phyloP scores from a whole-genome alignment of 2,888 invertebrate species.

The Sarcophaga rosellei region DNA sequence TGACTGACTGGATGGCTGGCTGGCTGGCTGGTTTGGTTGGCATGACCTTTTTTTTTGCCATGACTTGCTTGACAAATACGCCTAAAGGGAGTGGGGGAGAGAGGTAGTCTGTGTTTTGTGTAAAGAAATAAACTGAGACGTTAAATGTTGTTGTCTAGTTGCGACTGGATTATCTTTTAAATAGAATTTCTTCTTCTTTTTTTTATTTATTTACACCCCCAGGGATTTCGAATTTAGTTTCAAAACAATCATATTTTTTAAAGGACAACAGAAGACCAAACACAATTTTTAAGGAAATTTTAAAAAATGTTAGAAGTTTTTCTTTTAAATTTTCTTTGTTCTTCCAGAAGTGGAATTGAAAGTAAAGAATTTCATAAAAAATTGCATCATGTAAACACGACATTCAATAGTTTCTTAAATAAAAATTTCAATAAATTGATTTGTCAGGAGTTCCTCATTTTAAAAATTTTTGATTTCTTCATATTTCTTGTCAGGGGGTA shows the following conservation, averaged over 20 bases:
- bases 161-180: conserved; percentile 38
- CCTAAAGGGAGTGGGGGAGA: not conserved
- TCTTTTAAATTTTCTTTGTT: not conserved
- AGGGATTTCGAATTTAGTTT: conserved; percentile 47
- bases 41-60: conserved; percentile 51
- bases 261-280: too few species aligned
- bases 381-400: too few species aligned
- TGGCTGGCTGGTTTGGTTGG: not conserved
- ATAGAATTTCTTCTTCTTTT: not conserved
- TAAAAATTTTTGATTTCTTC: too few species aligned
- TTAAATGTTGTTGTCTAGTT: conserved; percentile 15
- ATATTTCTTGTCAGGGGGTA: not conserved
- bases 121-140: conserved; percentile 17
- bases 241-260: conserved; percentile 24
- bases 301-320: too few species aligned
- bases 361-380: too few species aligned
- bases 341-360: not conserved
- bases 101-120: not conserved
- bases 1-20: conserved; percentile 39
- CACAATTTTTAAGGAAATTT: too few species aligned
- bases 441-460: not conserved
- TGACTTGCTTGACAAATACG: not conserved
- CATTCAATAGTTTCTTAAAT: too few species aligned
- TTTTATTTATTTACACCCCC: conserved; percentile 17
- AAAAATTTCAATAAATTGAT: not conserved